Conservation (phyloP, 2,797 vertebrate genomes). For the Lateolabrax maculatus region DNA sequence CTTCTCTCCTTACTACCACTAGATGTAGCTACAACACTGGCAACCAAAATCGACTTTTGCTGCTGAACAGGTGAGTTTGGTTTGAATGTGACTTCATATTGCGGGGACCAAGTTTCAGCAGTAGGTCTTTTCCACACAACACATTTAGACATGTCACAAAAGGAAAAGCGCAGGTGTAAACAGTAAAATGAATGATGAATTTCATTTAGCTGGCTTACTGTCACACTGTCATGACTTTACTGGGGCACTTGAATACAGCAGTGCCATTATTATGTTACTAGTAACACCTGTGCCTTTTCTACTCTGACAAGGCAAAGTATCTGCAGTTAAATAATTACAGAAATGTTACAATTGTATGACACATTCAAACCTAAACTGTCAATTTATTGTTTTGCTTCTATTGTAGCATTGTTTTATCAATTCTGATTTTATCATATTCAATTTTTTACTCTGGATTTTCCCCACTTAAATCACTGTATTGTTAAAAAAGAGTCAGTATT, state of each 20-base stretch:
- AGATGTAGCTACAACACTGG: conserved; percentile 51
- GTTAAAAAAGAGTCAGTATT: neutral
- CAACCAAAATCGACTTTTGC: neutral
- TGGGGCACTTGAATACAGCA: neutral
- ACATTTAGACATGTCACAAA: neutral
- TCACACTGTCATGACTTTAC: neutral
- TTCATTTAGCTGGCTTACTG: neutral
- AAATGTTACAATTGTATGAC: too few relatives aligned
- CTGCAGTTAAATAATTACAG: neutral
- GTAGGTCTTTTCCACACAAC: too few relatives aligned
- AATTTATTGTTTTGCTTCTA: neutral
- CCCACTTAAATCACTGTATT: neutral
- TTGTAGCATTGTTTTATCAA: too few relatives aligned
- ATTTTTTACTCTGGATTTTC: fast-evolving
- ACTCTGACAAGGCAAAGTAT: neutral
- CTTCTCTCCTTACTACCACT: conserved; percentile 32
- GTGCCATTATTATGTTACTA: neutral
- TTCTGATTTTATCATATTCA: too few relatives aligned
- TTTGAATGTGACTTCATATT: neutral
- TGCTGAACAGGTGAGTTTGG: neutral
- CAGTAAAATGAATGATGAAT: neutral
- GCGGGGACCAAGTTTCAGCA: neutral
- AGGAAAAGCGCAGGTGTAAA: neutral
- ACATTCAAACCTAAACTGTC: neutral
- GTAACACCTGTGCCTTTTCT: neutral